Evolutionary conservation across 92 coral and sea anemone species (phyloP).

Genomic region (Porites evermanni): DNA sequence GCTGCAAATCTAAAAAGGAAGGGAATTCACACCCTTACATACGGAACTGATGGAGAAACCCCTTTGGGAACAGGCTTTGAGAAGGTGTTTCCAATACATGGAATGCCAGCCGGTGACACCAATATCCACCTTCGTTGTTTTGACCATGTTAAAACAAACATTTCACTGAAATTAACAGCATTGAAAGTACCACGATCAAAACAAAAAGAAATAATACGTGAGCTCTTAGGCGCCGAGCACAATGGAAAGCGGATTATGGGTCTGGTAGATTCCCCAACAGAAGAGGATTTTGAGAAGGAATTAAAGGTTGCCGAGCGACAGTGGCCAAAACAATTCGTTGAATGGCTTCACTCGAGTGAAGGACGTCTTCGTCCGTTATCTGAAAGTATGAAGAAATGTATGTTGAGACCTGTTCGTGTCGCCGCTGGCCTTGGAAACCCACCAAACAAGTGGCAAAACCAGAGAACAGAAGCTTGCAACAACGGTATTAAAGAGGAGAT

Average conservation of each 20-base stretch:
- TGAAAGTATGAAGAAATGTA: constrained; percentile 63
- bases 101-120: too few species aligned
- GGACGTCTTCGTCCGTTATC: constrained; percentile 53
- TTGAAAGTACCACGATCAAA: too few species aligned
- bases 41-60: too few species aligned
- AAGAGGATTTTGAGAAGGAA: constrained; percentile 46
- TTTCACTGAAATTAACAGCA: too few species aligned
- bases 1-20: too few species aligned
- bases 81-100: too few species aligned
- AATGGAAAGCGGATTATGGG: constrained; percentile 23
- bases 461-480: constrained; percentile 35
- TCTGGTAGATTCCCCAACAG: constrained; percentile 58
- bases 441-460: constrained; percentile 60
- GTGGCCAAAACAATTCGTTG: constrained; percentile 61
- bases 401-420: constrained; percentile 69
- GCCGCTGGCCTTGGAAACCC: constrained; percentile 79
- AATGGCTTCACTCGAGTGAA: constrained; percentile 37
- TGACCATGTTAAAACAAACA: too few species aligned
- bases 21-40: too few species aligned
- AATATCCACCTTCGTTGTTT: too few species aligned
- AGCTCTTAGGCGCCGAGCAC: too few species aligned
- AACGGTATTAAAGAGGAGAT: constrained; percentile 62
- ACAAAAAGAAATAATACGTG: too few species aligned
- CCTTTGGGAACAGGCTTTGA: too few species aligned
- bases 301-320: constrained; percentile 19